Conservation (phyloP, 2,797 vertebrate species). For the Oceanodroma leucorhoa region DNA sequence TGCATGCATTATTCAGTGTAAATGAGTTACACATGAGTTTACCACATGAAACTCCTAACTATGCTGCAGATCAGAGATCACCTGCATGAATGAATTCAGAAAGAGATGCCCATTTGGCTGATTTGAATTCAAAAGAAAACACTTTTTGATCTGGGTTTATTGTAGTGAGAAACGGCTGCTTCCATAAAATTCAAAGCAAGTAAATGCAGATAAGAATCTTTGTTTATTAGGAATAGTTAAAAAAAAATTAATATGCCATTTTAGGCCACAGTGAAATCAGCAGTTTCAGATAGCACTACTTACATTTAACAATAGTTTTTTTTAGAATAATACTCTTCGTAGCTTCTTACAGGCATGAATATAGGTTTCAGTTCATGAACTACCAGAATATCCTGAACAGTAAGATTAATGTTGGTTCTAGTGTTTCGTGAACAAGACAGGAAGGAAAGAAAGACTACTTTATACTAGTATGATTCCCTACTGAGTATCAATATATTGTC, state of each 20-base stretch:
- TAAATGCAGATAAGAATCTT: background rate
- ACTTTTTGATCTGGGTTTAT: background rate
- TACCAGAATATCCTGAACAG: background rate
- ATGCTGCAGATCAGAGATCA: background rate
- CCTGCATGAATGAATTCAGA: background rate
- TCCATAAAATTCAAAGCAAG: constrained; percentile 10
- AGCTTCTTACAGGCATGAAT: background rate
- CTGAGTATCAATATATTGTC: background rate
- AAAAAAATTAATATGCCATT: background rate
- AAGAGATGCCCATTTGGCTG: background rate
- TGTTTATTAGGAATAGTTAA: background rate
- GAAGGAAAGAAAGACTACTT: background rate
- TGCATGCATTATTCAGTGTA: background rate
- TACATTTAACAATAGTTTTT: background rate
- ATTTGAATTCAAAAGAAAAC: constrained; percentile 43
- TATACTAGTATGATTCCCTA: background rate
- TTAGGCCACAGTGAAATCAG: background rate
- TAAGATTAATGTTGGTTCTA: background rate
- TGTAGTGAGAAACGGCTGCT: background rate
- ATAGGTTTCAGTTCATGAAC: background rate
- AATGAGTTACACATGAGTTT: background rate
- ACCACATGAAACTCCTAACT: background rate
- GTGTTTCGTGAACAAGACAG: background rate
- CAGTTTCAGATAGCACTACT: background rate
- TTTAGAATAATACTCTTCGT: background rate